phyloP scores from a whole-genome alignment of 2,797 vertebrate genomes.

The Cirrhinus mrigala region DNA sequence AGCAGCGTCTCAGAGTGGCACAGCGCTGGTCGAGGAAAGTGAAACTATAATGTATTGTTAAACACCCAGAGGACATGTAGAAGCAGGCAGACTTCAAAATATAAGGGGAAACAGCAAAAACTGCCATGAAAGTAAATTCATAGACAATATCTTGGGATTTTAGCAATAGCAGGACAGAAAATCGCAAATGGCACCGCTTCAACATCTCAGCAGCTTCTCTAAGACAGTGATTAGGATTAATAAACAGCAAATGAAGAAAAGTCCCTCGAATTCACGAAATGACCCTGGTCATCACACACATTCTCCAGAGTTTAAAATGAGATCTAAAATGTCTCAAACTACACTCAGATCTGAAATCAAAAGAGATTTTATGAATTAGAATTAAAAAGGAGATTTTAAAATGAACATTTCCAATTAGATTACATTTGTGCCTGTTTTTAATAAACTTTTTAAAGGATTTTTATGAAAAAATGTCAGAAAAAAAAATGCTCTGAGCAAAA shows the following conservation, averaged over 20 bases:
- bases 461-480: not conserved
- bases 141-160: not conserved
- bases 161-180: not conserved
- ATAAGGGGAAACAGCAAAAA: conserved; percentile 4
- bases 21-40: not conserved
- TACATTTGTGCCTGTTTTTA: not conserved
- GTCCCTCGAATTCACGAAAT: not conserved
- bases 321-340: not conserved
- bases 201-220: not conserved
- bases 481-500: not conserved
- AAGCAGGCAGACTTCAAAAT: conserved; percentile 7
- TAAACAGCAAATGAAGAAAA: not conserved
- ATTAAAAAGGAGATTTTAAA: not conserved
- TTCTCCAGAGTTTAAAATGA: not conserved
- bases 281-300: not conserved
- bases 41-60: conserved; percentile 26
- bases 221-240: not conserved
- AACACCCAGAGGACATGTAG: conserved; percentile 10
- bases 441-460: not conserved
- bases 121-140: not conserved
- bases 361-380: not conserved
- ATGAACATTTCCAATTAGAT: not conserved
- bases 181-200: not conserved
- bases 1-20: not conserved
- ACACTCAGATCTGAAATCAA: not conserved